Evolutionary conservation across 1,140 invertebrate genomes (phyloP).

Genomic region (Cydia strobilella): DNA sequence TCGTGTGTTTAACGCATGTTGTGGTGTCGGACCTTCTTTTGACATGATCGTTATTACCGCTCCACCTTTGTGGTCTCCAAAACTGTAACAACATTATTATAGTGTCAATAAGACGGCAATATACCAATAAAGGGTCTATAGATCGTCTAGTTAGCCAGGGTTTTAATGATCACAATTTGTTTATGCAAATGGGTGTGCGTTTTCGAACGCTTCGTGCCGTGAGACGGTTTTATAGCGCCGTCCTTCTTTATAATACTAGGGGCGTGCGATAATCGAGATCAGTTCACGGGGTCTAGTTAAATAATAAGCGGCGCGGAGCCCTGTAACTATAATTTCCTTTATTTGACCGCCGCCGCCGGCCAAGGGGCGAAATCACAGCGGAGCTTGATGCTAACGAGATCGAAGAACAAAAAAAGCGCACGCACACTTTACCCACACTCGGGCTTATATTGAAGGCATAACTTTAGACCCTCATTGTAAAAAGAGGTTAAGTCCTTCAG

Average conservation of each 20-base stretch:
- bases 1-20: slow-evolving; percentile 79
- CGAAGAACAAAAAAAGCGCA: slow-evolving; percentile 56
- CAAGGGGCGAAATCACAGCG: slow-evolving; percentile 62
- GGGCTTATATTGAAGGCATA: slow-evolving; percentile 51
- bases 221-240: slow-evolving; percentile 40
- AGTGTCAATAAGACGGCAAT: slow-evolving; percentile 73
- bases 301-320: slow-evolving; percentile 74
- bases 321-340: slow-evolving; percentile 76
- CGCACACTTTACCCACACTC: slow-evolving; percentile 54
- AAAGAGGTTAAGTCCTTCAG: neutral
- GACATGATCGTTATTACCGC: slow-evolving; percentile 77
- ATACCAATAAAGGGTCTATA: slow-evolving; percentile 58
- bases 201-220: slow-evolving; percentile 37
- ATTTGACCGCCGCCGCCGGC: slow-evolving; percentile 69
- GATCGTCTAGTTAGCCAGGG: slow-evolving; percentile 56
- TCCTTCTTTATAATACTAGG: slow-evolving; percentile 51
- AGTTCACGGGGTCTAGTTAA: slow-evolving; percentile 73
- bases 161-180: slow-evolving; percentile 47
- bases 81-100: slow-evolving; percentile 73
- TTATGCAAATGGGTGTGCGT: slow-evolving; percentile 54
- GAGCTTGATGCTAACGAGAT: slow-evolving; percentile 73
- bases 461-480: slow-evolving; percentile 37
- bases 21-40: slow-evolving; percentile 76
- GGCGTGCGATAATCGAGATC: slow-evolving; percentile 65
- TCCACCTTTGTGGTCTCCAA: slow-evolving; percentile 70